phyloP scores from a whole-genome alignment of 1,140 invertebrate genomes.

The Eriosoma lanigerum region DNA sequence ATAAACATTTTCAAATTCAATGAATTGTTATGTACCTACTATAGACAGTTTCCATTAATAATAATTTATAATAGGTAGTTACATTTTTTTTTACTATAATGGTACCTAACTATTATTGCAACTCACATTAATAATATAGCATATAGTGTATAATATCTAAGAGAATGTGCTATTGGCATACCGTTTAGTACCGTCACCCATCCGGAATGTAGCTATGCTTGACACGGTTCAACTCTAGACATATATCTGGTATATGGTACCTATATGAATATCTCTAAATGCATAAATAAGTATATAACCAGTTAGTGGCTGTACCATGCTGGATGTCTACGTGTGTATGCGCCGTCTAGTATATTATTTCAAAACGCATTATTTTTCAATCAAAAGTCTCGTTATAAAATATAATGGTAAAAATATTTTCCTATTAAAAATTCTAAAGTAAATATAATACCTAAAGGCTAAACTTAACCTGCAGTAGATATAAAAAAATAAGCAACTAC shows the following conservation, averaged over 20 bases:
- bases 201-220: conserved; percentile 42
- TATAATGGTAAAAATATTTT: too few species aligned
- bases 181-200: conserved; percentile 26
- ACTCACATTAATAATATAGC: neutral
- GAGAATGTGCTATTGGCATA: conserved; percentile 35
- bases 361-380: neutral
- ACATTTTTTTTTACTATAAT: neutral
- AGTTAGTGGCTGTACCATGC: neutral
- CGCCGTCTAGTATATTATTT: neutral
- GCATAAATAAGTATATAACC: neutral
- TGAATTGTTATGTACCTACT: neutral
- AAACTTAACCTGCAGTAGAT: too few species aligned
- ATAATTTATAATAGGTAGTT: too few species aligned
- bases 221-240: conserved; percentile 24
- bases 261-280: neutral
- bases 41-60: neutral
- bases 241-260: neutral
- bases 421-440: too few species aligned
- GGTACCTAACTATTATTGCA: neutral
- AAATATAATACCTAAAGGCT: too few species aligned
- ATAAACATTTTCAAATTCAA: neutral
- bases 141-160: neutral
- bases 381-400: neutral
- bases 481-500: too few species aligned
- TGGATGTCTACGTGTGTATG: neutral